Evolutionary conservation across 2,797 vertebrate genomes (phyloP), one percentile per base, ranked within the genome.

Genomic region (Spinus olivaceus): DNA sequence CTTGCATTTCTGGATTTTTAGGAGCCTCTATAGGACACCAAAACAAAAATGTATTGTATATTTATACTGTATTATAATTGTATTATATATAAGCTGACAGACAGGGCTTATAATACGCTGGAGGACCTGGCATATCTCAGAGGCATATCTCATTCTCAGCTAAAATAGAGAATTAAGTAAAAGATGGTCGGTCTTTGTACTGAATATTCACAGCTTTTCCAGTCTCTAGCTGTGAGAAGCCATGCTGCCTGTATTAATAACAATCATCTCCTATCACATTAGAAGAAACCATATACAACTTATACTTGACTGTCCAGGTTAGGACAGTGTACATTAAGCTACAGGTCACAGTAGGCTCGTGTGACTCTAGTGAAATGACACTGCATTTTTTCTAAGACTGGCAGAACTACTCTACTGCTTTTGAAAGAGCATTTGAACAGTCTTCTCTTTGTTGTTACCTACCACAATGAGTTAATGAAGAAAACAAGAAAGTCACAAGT

Each of bases 1-100:
- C 95, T 97, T 92, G 92, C 8, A 1, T 91, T 96, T 96, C 78
- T 5, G 56, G 83, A 92, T 78, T 92, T 91, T 97, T 91, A 95
- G 69, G 83, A 95, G 74, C 94, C 90, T 95, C 93, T 33, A 6
- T 4, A 95, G 93, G 65, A 72, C 85, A 86, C 67, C 44, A 77
- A 83, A 76, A 76, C 42, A 86, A 94, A 94, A 96, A 65, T 81
- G 56, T 90, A 91, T 94, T 91, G 96, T 82, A 17, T 33, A 28
- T 3, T 1, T 20, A 28, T 46, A 96, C 79, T 94, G 74, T 88
- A 92, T 93, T 92, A 95, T 78, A 95, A 96, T 76, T 93, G 67
- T 88, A 91, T 92, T 90, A 96, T 76, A 39, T n/a, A n/a, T 46
- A 39, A 46, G 60, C 89, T 92, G 84, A 70, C 77, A 95, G 94